Percentiles rank a stretch among this genome's conserved stretches.
Conservation (phyloP, 2,113 vertebrate species). For the Columba livia region DNA sequence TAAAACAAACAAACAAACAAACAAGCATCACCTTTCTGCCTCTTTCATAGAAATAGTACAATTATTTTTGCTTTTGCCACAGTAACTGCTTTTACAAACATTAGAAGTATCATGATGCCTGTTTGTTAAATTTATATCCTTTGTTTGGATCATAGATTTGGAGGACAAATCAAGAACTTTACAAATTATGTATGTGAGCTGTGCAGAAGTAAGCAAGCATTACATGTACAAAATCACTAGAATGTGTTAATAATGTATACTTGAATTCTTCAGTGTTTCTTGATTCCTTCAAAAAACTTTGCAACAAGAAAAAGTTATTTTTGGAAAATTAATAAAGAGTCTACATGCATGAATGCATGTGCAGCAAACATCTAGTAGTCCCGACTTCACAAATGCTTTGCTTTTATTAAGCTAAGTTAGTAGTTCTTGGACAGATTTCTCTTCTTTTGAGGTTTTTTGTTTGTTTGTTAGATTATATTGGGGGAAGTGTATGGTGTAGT, state of each 20-base stretch:
- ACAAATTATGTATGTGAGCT: neutral
- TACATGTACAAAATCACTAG: neutral
- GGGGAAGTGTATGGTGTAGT: too few species aligned
- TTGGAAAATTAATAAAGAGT: neutral
- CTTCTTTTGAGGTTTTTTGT: neutral
- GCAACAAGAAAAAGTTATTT: neutral
- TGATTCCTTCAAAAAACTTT: neutral
- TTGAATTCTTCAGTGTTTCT: neutral
- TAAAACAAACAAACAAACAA: neutral
- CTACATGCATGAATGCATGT: neutral
- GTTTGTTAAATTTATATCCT: neutral
- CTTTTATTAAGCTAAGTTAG: neutral
- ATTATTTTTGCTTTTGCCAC: neutral
- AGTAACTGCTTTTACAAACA: neutral
- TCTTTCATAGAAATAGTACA: neutral
- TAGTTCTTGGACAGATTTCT: neutral
- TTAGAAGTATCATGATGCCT: accelerated
- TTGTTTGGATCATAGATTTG: neutral
- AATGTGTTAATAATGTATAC: neutral
- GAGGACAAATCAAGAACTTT: neutral
- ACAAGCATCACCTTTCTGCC: neutral
- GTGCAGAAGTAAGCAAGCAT: neutral
- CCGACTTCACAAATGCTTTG: neutral
- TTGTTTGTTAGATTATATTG: neutral
- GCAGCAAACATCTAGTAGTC: neutral